Evolutionary conservation across 2,113 vertebrate species (phyloP), one percentile per base, ranked within the genome.

Genomic region (Pardalotus punctatus): DNA sequence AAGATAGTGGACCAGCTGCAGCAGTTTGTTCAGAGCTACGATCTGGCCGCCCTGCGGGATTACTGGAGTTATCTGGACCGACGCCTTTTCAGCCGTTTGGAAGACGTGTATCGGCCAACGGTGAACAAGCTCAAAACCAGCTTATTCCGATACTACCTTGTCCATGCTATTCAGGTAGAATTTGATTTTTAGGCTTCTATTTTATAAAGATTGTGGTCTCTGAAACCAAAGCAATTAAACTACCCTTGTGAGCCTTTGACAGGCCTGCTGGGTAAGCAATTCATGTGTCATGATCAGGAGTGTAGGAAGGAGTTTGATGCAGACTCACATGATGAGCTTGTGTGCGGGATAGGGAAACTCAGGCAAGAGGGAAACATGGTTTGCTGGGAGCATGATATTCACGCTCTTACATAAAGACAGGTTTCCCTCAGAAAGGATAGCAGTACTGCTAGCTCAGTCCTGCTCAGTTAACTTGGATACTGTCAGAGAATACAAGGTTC

Each of bases 1-100:
- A 99, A 99, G 95, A 99, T 99, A 94, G 99, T 99, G 42, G 99
- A 99, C 2, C 99, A 99, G 97, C 96, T 99, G 72, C 99, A 99
- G 97, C 98, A 98, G 87, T 98, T 99, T 14, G 98, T 99, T 81
- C 99, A 99, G 96, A 98, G 83, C 85, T 99, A 98, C 9, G 99
- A 99, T 64, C 97, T 99, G 93, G 54, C 92, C 3, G 99, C 98
- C 20, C 96, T 99, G 70, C 98, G 98, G 92, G 99, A 99, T 91
- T 99, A 99, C 83, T 99, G 99, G 99, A 96, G 97, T 35, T 99
- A 99, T 82, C 97, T 99, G 76, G 99, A 99, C 87, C 97, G 98
- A 2, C 97, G 99, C 16, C 98, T 99, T 19, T 99, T 99, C 97
- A 98, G 98, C 96, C 97, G 99, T 6, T 97, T 99, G 96, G 99